These are phyloP conservation scores for Noctua pronuba DNA, from an alignment of 2,888 invertebrate species.

Conservation along the genomic window DNA sequence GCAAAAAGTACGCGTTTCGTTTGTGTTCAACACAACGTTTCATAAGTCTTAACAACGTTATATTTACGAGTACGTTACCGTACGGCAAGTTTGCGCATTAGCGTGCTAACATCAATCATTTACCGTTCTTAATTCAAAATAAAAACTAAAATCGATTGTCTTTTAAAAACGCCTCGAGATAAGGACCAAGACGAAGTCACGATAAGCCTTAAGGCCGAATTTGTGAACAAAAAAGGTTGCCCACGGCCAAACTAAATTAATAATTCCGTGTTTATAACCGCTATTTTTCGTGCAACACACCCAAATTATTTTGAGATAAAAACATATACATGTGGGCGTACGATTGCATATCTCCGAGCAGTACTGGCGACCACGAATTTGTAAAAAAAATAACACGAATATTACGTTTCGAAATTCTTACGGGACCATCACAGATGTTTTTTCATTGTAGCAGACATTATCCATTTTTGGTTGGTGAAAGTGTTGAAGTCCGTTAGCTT, in stretches of 20 bases:
- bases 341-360: constrained; percentile 66
- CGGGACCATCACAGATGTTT: constrained; percentile 42
- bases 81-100: constrained; percentile 45
- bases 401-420: constrained; percentile 35
- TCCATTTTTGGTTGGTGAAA: constrained; percentile 51
- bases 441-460: constrained; percentile 21
- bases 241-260: constrained; percentile 75
- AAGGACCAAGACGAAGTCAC: constrained; percentile 72
- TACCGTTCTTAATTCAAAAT: constrained; percentile 54
- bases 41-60: constrained; percentile 21
- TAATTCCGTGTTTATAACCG: constrained; percentile 74
- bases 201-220: constrained; percentile 72
- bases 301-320: constrained; percentile 72
- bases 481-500: constrained; percentile 31
- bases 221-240: constrained; percentile 70
- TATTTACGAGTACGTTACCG: constrained; percentile 39
- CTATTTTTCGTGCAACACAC: constrained; percentile 71
- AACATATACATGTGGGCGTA: constrained; percentile 69
- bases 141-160: constrained; percentile 63
- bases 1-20: constrained; percentile 42
- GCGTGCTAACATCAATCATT: constrained; percentile 63
- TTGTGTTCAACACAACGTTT: constrained; percentile 45
- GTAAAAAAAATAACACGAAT: constrained; percentile 34
- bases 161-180: constrained; percentile 65
- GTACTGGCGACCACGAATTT: constrained; percentile 34